A percentile compares a stretch with the other conserved stretches of the same genome.
Evolutionary conservation across 2,888 invertebrate genomes (phyloP).

Genomic region (Pomacea canaliculata): DNA sequence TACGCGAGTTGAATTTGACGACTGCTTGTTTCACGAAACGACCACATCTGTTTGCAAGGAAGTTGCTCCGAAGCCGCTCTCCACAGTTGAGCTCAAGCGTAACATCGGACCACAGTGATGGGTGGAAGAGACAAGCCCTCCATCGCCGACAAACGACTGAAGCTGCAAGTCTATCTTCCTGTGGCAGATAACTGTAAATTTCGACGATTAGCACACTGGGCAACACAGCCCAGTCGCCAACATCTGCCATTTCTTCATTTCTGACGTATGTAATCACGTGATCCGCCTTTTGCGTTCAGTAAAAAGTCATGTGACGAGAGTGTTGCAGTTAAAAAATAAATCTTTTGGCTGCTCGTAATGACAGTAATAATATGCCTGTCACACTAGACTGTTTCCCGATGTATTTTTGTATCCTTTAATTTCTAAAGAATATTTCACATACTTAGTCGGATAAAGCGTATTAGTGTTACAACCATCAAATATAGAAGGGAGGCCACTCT

Average conservation of each 20-base stretch:
- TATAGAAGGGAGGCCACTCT: too few relatives aligned
- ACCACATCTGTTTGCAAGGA: constrained; percentile 64
- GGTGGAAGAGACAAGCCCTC: constrained; percentile 71
- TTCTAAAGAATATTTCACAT: too few relatives aligned
- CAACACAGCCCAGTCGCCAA: constrained; percentile 57
- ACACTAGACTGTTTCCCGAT: too few relatives aligned
- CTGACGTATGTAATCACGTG: constrained; percentile 41
- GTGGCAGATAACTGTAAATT: constrained; percentile 73
- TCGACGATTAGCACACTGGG: constrained; percentile 68
- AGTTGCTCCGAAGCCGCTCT: constrained; percentile 55
- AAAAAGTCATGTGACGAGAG: neutral
- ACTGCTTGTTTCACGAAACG: constrained; percentile 63
- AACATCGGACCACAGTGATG: constrained; percentile 62
- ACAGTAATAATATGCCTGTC: too few relatives aligned
- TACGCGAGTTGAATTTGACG: constrained; percentile 64
- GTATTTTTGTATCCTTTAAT: too few relatives aligned
- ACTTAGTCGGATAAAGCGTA: too few relatives aligned
- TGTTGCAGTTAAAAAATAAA: neutral
- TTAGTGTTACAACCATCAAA: too few relatives aligned
- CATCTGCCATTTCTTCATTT: constrained; percentile 56
- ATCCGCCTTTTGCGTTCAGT: constrained; percentile 14
- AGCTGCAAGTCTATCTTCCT: constrained; percentile 73
- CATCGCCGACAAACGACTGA: constrained; percentile 75
- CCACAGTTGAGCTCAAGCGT: constrained; percentile 46
- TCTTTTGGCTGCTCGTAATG: neutral